Conservation (phyloP, 1,140 invertebrate species). For the Drosophila littoralis region DNA sequence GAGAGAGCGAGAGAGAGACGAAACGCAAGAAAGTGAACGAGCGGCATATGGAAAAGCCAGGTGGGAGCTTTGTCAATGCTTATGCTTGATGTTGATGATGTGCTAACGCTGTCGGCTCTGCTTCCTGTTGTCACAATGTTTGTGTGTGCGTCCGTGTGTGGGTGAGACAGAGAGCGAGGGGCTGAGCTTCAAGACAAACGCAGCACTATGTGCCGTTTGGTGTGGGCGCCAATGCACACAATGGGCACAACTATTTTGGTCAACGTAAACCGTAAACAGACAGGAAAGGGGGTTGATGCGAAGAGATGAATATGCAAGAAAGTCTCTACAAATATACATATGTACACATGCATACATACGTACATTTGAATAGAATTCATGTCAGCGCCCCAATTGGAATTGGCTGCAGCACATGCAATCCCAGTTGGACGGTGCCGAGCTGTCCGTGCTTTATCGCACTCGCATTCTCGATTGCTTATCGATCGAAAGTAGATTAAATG, state of each 20-base stretch:
- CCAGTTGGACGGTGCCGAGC: not conserved
- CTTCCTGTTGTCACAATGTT: constrained; percentile 38
- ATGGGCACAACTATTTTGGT: constrained; percentile 47
- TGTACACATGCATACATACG: not conserved
- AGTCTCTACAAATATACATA: not conserved
- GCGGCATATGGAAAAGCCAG: not conserved
- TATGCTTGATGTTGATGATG: constrained; percentile 34
- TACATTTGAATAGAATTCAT: not conserved
- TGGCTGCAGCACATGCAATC: constrained; percentile 2
- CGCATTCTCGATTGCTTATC: not conserved
- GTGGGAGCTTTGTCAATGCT: constrained; percentile 38
- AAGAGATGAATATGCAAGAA: constrained; percentile 9
- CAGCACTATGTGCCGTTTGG: constrained; percentile 8
- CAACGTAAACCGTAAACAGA: constrained; percentile 13
- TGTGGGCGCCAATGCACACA: constrained; percentile 33
- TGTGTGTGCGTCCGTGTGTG: constrained; percentile 1
- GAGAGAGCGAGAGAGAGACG: not conserved
- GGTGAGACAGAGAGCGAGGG: not conserved
- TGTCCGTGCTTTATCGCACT: constrained; percentile 12
- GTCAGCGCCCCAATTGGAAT: constrained; percentile 3
- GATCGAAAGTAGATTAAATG: constrained; percentile 10
- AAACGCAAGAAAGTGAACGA: not conserved
- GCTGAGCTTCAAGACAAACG: constrained; percentile 16
- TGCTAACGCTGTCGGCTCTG: constrained; percentile 34
- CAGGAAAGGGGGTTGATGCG: not conserved